Evolutionary conservation across 2,888 invertebrate species (phyloP), one percentile per base, ranked within the genome.

Genomic region (Tanytarsus gracilentus): DNA sequence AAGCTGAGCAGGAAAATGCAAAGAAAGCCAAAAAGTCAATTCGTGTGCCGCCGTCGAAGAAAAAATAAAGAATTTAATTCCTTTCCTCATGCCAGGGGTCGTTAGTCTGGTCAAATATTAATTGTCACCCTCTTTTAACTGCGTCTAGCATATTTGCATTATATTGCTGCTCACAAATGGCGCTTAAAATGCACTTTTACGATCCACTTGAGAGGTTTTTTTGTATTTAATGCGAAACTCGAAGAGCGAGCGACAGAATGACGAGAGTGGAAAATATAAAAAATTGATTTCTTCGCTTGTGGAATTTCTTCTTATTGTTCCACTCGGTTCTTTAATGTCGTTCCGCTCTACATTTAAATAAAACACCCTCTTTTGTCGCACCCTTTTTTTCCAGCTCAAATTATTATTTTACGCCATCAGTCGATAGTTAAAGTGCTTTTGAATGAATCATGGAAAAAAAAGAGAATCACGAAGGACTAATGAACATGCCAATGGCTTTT

Each of bases 261-360:
- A 33, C 33, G 33, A 33, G 6, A 11, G 33, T n/a, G n/a, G 9
- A n/a, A 9, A 11, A 33, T 29, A 33, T 27, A 40, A 40, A 40
- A 52, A 52, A 52, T 52, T 52, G 52, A 52, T 52, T 52, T 52
- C 33, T 14, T 52, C 4, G 50, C 50, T 9, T 33, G 33, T 33
- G 33, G n/a, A 11, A 11, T 33, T n/a, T 11, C 33, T 33, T 33
- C 33, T 33, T 33, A 33, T 33, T 14, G 5, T 40, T 40, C 18
- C 6, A 16, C 14, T 40, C 29, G 26, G 3, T 9, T 9, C 26
- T 25, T 14, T 33, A n/a, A n/a, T 26, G 3, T n/a, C 14, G 14
- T 18, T 40, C 3, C 16, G 7, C 7, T 16, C 7, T 8, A 4
- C 14, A n/a, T 39, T 39, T 6, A 18, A 4, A 40, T 18, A 18